Conservation (phyloP, 2,888 invertebrate genomes). For the Vannuccia rotundouncinata region DNA sequence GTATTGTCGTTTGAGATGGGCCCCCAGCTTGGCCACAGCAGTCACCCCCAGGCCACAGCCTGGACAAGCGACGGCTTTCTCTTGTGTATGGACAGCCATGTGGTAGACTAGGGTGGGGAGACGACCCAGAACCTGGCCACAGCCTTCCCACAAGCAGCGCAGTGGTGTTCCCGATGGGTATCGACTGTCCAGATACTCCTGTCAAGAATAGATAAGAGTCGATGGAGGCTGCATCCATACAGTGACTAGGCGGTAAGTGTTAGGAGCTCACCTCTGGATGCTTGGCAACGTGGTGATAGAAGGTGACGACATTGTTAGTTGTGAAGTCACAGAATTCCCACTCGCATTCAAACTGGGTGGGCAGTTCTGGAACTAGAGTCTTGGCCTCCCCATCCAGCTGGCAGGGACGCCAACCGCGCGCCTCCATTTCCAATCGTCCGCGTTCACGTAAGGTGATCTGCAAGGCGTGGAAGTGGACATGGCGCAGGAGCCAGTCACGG, state of each 20-base stretch:
- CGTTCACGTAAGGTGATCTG: neutral
- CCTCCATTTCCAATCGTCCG: neutral
- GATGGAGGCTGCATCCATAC: too few species aligned
- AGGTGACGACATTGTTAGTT: neutral
- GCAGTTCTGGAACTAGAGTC: neutral
- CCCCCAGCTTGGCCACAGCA: neutral
- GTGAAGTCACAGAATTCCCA: conserved; percentile 1
- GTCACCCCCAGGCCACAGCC: conserved; percentile 8
- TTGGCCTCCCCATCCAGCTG: neutral
- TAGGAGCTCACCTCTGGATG: conserved; percentile 10
- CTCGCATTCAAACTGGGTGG: neutral
- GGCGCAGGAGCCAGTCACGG: neutral
- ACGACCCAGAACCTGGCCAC: neutral
- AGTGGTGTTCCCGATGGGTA: neutral
- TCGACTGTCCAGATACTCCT: neutral
- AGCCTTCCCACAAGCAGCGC: neutral
- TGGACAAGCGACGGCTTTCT: conserved; percentile 28
- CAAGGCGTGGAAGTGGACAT: neutral
- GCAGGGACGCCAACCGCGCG: neutral
- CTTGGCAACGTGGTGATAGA: neutral
- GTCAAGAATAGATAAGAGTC: neutral
- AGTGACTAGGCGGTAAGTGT: too few species aligned
- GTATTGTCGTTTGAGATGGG: conserved; percentile 17
- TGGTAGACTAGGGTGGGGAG: neutral
- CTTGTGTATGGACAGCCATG: conserved; percentile 22